Evolutionary conservation across 2,113 vertebrate species (phyloP).

Genomic region (Tapirus terrestris): DNA sequence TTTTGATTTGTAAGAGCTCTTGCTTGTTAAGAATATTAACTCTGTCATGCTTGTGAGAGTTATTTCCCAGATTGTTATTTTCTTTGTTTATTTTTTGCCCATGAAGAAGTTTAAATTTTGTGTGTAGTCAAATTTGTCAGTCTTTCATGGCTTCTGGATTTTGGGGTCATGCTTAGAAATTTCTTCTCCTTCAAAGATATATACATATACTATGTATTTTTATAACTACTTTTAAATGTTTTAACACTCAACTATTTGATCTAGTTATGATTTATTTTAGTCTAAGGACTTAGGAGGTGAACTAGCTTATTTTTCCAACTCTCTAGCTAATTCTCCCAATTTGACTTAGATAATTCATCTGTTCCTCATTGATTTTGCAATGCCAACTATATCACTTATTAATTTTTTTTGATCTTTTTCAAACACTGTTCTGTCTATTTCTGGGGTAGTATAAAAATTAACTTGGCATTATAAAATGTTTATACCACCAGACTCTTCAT

Average conservation of each 20-base stretch:
- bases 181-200: background rate
- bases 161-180: background rate
- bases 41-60: background rate
- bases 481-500: background rate
- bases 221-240: slow-evolving; percentile 19
- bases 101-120: slow-evolving; percentile 27
- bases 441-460: background rate
- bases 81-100: background rate
- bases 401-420: background rate
- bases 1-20: background rate
- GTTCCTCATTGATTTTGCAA: background rate
- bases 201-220: background rate
- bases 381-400: background rate
- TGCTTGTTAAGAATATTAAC: background rate
- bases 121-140: background rate
- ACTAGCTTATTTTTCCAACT: background rate
- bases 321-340: background rate
- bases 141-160: background rate
- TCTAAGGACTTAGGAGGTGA: background rate
- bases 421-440: background rate
- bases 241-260: background rate
- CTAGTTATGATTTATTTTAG: background rate
- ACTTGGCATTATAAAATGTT: background rate
- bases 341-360: background rate
- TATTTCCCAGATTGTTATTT: background rate